phyloP scores from a whole-genome alignment of 2,888 invertebrate species.

The Merodon equestris region DNA sequence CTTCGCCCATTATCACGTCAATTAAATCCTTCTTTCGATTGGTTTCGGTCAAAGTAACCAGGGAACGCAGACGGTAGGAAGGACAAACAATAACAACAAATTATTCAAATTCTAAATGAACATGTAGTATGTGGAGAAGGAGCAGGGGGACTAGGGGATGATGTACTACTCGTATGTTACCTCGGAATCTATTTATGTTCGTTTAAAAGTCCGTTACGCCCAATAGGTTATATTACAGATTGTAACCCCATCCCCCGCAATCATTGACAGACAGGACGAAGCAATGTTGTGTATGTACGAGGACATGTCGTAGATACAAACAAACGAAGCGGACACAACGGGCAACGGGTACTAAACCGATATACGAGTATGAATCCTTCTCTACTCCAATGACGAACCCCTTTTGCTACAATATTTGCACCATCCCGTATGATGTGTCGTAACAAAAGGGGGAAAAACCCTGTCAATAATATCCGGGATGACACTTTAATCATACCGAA shows the following conservation, averaged over 20 bases:
- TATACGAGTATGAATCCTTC: too few relatives aligned
- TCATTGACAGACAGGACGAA: too few relatives aligned
- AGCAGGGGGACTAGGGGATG: neutral
- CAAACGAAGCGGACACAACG: too few relatives aligned
- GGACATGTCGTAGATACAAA: too few relatives aligned
- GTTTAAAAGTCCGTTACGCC: slow-evolving; percentile 65
- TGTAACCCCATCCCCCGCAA: slow-evolving; percentile 34
- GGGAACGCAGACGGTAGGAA: slow-evolving; percentile 17
- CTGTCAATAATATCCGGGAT: slow-evolving; percentile 62
- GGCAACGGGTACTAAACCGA: neutral
- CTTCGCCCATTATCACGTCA: slow-evolving; percentile 52
- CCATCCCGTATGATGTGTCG: neutral
- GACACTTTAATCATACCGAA: slow-evolving; percentile 65
- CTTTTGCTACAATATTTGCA: slow-evolving; percentile 10
- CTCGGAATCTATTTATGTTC: slow-evolving; percentile 55
- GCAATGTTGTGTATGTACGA: too few relatives aligned
- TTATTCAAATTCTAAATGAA: slow-evolving; percentile 57
- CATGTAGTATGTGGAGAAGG: slow-evolving; percentile 26
- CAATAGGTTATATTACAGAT: slow-evolving; percentile 62
- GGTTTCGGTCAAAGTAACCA: slow-evolving; percentile 61
- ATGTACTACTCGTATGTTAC: too few relatives aligned
- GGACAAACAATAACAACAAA: slow-evolving; percentile 55
- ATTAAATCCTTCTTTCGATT: slow-evolving; percentile 67
- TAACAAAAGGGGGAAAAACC: slow-evolving; percentile 30
- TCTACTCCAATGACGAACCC: slow-evolving; percentile 33